Evolutionary conservation across 2,797 vertebrate genomes (phyloP).

Genomic region (Philypnodon macrostomus): DNA sequence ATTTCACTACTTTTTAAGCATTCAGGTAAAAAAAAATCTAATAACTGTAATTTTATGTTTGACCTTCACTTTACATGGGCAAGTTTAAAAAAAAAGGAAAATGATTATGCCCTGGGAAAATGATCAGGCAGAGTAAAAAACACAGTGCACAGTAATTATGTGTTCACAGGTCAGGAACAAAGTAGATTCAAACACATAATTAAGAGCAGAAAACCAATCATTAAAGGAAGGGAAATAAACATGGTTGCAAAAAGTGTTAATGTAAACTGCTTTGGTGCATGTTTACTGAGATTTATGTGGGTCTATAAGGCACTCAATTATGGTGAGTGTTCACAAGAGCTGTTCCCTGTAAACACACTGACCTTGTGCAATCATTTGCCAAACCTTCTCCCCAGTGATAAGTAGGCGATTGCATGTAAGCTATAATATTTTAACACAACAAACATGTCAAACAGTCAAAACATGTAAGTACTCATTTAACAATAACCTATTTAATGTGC

Average conservation of each 20-base stretch:
- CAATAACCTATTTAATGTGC: too few species aligned
- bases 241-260: conserved; percentile 8
- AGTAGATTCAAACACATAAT: conserved; percentile 52
- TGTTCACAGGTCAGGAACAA: conserved; percentile 9
- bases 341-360: not conserved
- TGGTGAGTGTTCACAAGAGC: too few species aligned
- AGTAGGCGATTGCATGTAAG: too few species aligned
- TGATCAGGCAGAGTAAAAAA: conserved; percentile 27
- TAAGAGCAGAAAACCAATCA: conserved; percentile 49
- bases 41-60: not conserved
- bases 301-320: not conserved
- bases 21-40: too few species aligned
- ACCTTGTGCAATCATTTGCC: not conserved
- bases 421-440: not conserved
- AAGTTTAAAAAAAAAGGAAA: conserved; percentile 16
- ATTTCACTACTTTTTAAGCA: too few species aligned
- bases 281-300: conserved; percentile 42
- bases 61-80: not conserved
- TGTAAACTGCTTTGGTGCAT: conserved; percentile 25
- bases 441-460: too few species aligned
- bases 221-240: conserved; percentile 60
- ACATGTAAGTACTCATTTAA: too few species aligned
- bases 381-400: too few species aligned
- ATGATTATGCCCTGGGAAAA: conserved; percentile 31
- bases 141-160: conserved; percentile 45